Conservation (phyloP, 2,797 vertebrate genomes). For the Eremophila alpestris region DNA sequence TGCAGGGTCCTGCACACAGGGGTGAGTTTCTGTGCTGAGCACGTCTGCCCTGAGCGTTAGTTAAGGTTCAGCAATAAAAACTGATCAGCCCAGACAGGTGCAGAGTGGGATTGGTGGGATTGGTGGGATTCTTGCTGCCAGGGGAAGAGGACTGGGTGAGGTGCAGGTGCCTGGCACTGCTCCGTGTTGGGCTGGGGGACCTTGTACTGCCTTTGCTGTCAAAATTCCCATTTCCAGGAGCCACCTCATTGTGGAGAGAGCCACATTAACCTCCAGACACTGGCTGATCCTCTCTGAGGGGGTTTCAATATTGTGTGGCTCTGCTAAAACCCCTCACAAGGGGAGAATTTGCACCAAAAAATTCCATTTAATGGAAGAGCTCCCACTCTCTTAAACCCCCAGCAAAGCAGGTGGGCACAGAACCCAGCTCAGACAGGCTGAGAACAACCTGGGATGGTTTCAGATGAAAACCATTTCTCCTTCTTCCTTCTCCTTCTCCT, state of each 20-base stretch:
- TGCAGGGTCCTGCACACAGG: not conserved
- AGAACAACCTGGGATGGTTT: not conserved
- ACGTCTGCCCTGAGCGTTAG: not conserved
- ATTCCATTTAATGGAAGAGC: not conserved
- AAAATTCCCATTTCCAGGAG: not conserved
- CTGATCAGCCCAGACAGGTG: not conserved
- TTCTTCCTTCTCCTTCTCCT: not conserved
- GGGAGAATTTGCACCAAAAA: not conserved
- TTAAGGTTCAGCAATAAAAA: not conserved
- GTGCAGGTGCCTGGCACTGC: not conserved
- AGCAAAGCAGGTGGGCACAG: not conserved
- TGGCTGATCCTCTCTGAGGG: not conserved
- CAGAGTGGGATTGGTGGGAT: not conserved
- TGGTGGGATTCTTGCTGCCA: not conserved
- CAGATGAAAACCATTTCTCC: not conserved
- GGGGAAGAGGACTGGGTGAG: not conserved
- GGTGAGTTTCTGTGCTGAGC: not conserved
- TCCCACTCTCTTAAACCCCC: not conserved
- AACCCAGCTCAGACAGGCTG: not conserved
- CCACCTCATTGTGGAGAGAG: not conserved
- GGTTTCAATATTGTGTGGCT: not conserved
- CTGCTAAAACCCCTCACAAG: not conserved
- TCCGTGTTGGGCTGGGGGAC: accelerated
- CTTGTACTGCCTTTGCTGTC: not conserved
- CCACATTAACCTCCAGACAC: not conserved